Conservation (phyloP, 2,113 vertebrate genomes). For the Barbus barbus region DNA sequence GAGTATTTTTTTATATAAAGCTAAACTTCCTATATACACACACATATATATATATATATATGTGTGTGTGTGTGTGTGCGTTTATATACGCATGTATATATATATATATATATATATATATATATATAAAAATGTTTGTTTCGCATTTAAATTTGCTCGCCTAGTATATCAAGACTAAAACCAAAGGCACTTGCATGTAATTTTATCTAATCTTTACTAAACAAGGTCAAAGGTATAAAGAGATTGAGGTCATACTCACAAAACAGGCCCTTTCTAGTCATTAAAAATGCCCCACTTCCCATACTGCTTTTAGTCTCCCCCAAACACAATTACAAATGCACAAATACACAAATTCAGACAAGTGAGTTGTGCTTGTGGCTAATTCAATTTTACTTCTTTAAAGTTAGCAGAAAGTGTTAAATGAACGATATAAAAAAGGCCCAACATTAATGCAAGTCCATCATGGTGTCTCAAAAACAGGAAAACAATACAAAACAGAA, state of each 20-base stretch:
- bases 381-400: conserved; percentile 77
- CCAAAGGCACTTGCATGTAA: background rate
- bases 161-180: background rate
- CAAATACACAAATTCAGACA: conserved; percentile 27
- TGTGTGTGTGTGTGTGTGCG: no score
- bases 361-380: conserved; percentile 68
- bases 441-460: conserved; percentile 68
- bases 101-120: no score
- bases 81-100: no score
- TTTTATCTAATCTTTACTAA: conserved; percentile 33
- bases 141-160: background rate
- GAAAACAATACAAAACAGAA: conserved; percentile 59
- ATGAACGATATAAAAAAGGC: conserved; percentile 86
- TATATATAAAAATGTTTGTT: no score
- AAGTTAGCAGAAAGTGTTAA: conserved; percentile 82
- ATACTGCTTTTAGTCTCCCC: background rate
- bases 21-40: background rate
- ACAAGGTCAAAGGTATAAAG: conserved; percentile 12
- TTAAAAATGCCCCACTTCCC: background rate
- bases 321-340: background rate
- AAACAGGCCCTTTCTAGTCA: background rate
- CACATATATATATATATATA: no score
- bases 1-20: no score
- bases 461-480: conserved; percentile 63
- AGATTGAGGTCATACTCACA: background rate